Evolutionary conservation across 2,113 vertebrate species (phyloP), one percentile per base, ranked within the genome.

Genomic region (human): DNA sequence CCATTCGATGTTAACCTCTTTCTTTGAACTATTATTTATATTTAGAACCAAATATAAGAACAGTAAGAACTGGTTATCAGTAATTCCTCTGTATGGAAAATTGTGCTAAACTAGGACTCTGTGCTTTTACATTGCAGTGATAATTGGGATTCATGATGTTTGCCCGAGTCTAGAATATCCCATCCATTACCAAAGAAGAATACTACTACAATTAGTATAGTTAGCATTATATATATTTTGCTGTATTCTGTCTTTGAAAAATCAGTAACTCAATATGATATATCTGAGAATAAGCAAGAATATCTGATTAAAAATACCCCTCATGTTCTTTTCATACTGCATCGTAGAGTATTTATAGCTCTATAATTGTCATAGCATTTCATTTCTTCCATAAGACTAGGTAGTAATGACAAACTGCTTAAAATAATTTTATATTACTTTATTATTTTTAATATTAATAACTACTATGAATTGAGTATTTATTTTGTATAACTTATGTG

Each of bases 1-100:
- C 45, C 30, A 10, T 87, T 68, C 38, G 75, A 3, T 80, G 2
- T 8, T 75, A 18, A 38, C 43, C 35, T 87, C 35, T 94, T 57
- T 64, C 89, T 89, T 68, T 78, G 72, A 85, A 79, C 73, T 79
- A 6, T 66, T 80, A 25, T 80, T 80, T 68, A 40, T 76, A 78
- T 94, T 92, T 78, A 96, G 68, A 93, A 89, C 23, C n/a, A 81
- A 94, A 40, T 48, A 64, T 68, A 73, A 89, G 27, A 89, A 78
- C 22, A 91, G 13, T n/a, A 43, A 83, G 59, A 82, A 43, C 1
- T 55, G 40, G 10, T 75, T 83, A 32, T 82, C 52, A 30, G n/a
- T 90, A 25, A 76, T 94, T 90, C 55, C 68, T 57, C 38, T 82
- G 1, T 38, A 4, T 40, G 57, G 72, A 86, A 61, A 90, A 35